Percentiles rank a stretch among this genome's conserved stretches.
Evolutionary conservation across 2,113 vertebrate species (phyloP).

Genomic region (Nicator chloris): DNA sequence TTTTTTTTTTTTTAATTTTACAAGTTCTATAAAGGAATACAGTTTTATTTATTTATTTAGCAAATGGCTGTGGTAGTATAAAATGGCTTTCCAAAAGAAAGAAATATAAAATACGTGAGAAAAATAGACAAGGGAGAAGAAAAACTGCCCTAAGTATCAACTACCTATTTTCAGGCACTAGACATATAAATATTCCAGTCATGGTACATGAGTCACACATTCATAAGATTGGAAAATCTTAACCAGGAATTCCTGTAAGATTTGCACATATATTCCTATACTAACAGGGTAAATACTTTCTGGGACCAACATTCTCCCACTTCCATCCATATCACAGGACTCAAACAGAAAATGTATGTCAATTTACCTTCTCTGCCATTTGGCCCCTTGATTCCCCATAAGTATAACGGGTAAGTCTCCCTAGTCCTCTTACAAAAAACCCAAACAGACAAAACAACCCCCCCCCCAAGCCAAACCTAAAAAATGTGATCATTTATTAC

Average conservation of each 20-base stretch:
- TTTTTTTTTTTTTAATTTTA: background rate
- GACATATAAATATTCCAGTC: background rate
- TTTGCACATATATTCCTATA: background rate
- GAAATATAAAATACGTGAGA: background rate
- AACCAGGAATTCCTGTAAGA: background rate
- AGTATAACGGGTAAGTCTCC: rapidly evolving
- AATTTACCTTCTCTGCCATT: background rate
- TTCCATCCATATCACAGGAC: background rate
- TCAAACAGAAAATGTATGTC: background rate
- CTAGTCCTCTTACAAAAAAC: background rate
- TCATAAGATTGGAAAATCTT: background rate
- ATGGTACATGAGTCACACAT: background rate
- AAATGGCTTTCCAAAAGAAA: background rate
- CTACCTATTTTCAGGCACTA: background rate
- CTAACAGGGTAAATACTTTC: background rate
- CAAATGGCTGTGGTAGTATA: background rate
- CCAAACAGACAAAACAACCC: background rate
- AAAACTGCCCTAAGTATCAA: background rate
- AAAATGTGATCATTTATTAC: background rate
- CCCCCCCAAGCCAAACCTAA: background rate
- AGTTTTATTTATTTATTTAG: background rate
- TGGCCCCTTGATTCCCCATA: background rate
- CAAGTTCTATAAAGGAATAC: background rate
- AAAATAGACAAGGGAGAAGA: background rate
- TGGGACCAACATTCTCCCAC: background rate